Conservation (phyloP, 2,888 invertebrate species). For the Halocaridina rubra region DNA sequence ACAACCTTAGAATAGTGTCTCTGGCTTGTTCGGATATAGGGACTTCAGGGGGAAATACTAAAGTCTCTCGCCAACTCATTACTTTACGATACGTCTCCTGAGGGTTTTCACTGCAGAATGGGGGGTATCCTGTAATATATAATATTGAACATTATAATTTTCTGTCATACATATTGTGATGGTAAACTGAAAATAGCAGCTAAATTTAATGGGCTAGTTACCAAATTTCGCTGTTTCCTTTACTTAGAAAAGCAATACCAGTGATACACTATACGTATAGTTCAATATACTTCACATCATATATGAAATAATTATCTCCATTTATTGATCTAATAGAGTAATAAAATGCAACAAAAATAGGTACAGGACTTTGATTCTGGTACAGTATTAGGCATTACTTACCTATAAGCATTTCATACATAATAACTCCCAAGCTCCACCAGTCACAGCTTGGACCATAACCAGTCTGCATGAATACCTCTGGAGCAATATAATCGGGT, state of each 20-base stretch:
- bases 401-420: conserved; percentile 99
- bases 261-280: too few species aligned
- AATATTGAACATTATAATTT: too few species aligned
- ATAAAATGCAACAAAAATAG: too few species aligned
- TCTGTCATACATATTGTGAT: too few species aligned
- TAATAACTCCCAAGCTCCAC: conserved; percentile 99
- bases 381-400: conserved; percentile 64
- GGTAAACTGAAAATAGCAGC: too few species aligned
- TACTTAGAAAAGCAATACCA: too few species aligned
- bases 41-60: conserved; percentile 98
- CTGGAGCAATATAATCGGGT: conserved; percentile 99
- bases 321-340: too few species aligned
- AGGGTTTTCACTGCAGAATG: conserved; percentile 98
- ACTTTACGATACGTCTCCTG: conserved; percentile 97
- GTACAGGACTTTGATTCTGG: too few species aligned
- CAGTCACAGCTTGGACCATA: conserved; percentile 98
- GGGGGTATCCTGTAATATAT: conserved; percentile 85
- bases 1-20: conserved; percentile 91
- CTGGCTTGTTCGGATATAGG: conserved; percentile 98
- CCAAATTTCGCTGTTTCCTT: too few species aligned
- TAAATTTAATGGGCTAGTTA: too few species aligned
- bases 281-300: too few species aligned
- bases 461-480: conserved; percentile 82
- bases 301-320: too few species aligned
- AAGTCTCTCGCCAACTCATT: conserved; percentile 99